Base-by-base conservation (phyloP, 2,797 vertebrate genomes). In the Propithecus perrieri region DNA sequence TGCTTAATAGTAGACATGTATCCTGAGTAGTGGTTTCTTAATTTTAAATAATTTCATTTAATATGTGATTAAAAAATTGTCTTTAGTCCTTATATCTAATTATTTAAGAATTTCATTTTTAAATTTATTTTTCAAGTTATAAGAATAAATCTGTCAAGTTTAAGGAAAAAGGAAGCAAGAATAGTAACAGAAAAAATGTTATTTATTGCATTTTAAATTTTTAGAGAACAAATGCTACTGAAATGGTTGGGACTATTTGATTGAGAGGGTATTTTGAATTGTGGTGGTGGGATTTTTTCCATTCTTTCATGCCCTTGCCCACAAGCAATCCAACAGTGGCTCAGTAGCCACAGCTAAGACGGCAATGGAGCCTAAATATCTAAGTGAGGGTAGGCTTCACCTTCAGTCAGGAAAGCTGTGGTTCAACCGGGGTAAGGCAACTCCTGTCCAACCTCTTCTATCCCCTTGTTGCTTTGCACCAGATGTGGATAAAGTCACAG, bases 91-190 rank as follows among this genome's bases (percentile, higher is more conserved):
- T 55, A 7, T 72, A 26, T n/a, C 46, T 18, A 91, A n/a, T 80
- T 79, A 48, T 14, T 63, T 3, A 71, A 57, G 4, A 89, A 88
- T 91, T 97, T 91, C 13, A 71, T 76, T 63, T 65, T 96, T 69
- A 81, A 63, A 65, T 57, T 61, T 86, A 22, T 55, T 84, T 71
- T 94, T 63, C 22, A 83, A 83, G 2, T 67, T 84, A 85, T 46
- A 87, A 88, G 24, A 93, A 74, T 90, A 12, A 59, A 59, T 8
- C 9, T 78, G 43, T 30, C 7, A 46, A 83, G 28, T 71, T 72
- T 71, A 94, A 74, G 43, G 12, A 28, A 91, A 85, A 84, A 0
- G 24, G 7, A 89, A 89, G 2, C 10, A 41, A 85, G 41, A n/a
- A 74, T 26, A 63, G 22, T 41, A 86, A 71, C 7, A 69, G 1